Base-by-base conservation (phyloP, 2,888 invertebrate genomes). In the Adelphocoris suturalis region DNA sequence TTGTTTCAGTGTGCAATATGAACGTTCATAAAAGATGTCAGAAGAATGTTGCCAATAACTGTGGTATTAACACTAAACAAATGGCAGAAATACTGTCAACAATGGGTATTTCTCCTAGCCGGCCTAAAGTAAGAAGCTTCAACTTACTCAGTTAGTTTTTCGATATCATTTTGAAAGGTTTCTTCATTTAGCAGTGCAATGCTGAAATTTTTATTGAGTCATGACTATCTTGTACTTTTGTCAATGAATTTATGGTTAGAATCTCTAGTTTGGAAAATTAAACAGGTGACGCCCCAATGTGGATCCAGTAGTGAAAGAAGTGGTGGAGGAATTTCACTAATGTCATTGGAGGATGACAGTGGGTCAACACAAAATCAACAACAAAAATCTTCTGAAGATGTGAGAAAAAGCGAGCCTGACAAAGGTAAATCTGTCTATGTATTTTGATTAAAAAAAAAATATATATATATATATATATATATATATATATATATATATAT, bases 11-110 rank as follows among this genome's bases (percentile, higher is more conserved):
- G 92, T 99, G 99, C 94, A 97, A 96, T 92, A 96, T 99, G 95
- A 99, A 99, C 94, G 98, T 99, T 91, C 99, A 99, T 95, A 99
- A 99, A 94, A 96, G 99, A 90, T 99, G 99, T 94, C 98, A 99
- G 94, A 98, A 98, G 94, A 99, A 99, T 94, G 99, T 99, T 91
- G 99, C 99, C 91, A 99, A 99, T 94, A 99, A 99, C 94, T 99
- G 99, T 94, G 99, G 99, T 93, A 98, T 99, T 94, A 98, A 99
- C 94, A 98, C 98, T 89, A 98, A 98, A 94, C 96, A 96, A 94
- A 97, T 99, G 98, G 99, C 98, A 5, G 97, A 97, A 93, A 97
- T 99, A 92, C 95, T 99, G 92, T 96, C 96, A 93, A 96, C 96
- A 93, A 96, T 99, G 94, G 99, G 99, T 93, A 97, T 99, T 93